These are phyloP conservation scores for Platalea minor DNA, from an alignment of 2,797 vertebrate genomes.

Conservation along the genomic window DNA sequence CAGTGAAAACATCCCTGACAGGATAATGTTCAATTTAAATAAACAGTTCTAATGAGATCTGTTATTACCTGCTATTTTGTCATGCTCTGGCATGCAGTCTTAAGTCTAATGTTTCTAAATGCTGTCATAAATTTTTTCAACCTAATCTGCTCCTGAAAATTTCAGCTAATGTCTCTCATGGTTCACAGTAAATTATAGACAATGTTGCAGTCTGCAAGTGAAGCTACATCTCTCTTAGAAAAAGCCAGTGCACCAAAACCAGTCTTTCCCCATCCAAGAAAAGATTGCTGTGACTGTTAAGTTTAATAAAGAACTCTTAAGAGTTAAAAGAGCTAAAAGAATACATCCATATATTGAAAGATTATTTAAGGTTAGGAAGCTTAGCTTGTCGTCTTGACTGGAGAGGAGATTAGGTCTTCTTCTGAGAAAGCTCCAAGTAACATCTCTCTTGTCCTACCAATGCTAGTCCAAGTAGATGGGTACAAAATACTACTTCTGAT, in stretches of 20 bases:
- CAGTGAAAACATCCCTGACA: constrained; percentile 67
- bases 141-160: constrained; percentile 69
- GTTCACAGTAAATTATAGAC: constrained; percentile 26
- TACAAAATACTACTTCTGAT: neutral
- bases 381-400: too few relatives aligned
- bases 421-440: neutral
- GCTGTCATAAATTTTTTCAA: constrained; percentile 72
- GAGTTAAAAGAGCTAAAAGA: too few relatives aligned
- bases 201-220: neutral
- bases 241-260: neutral
- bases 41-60: constrained; percentile 76
- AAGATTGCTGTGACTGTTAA: neutral
- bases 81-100: constrained; percentile 67
- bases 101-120: constrained; percentile 65
- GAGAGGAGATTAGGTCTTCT: too few relatives aligned
- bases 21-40: constrained; percentile 75
- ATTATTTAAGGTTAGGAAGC: too few relatives aligned
- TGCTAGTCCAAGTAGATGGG: neutral
- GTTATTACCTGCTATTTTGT: constrained; percentile 71
- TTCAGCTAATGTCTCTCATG: constrained; percentile 51
- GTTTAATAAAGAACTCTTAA: neutral
- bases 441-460: neutral
- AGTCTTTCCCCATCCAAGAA: neutral
- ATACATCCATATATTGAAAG: too few relatives aligned
- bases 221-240: neutral